Evolutionary conservation across 2,113 vertebrate genomes (phyloP), one percentile per base, ranked within the genome.

Genomic region (Ascaphus truei): DNA sequence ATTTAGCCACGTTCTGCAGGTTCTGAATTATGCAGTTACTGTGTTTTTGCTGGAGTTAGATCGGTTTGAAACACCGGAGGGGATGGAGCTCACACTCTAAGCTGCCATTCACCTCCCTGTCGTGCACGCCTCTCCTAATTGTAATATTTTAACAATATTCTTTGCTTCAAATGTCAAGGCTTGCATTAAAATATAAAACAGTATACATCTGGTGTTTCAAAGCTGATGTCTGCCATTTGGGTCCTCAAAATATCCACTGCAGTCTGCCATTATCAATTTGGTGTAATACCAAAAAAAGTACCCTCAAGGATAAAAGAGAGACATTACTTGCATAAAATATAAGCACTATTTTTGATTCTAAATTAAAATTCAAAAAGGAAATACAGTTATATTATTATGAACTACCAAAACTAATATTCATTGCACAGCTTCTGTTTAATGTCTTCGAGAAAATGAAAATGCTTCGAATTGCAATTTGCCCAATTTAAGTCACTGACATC

Each of bases 311-410:
- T n/a, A 36, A 9, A 41, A 11, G 7, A 27, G 36, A 5, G 13
- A 59, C 31, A 16, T 5, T n/a, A 25, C 18, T 41, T 39, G 56
- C 57, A 59, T 59, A 18, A 7, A 59, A 41, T 59, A 59, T 59
- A 59, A 29, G n/a, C 1, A 41, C 16, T 41, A 12, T 41, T 36
- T 59, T 39, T 59, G 34, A 59, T 59, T 27, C 27, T 4, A 59
- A 25, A 59, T 59, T 39, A 39, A 58, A 37, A 58, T 58, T 58
- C 56, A 58, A n/a, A 7, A 25, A 39, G 36, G 30, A 37, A 39
- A 59, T 39, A 41, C 15, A n/a, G 4, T 25, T 41, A 25, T 39
- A 59, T 59, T 59, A 59, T 39, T 59, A 59, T 59, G 37, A 59
- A 59, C 57, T 27, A 59, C 15, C 3, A 27, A 41, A 12, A 27